These are phyloP conservation scores for Scleropages formosus DNA, from an alignment of 2,797 vertebrate genomes.

Conservation along the genomic window DNA sequence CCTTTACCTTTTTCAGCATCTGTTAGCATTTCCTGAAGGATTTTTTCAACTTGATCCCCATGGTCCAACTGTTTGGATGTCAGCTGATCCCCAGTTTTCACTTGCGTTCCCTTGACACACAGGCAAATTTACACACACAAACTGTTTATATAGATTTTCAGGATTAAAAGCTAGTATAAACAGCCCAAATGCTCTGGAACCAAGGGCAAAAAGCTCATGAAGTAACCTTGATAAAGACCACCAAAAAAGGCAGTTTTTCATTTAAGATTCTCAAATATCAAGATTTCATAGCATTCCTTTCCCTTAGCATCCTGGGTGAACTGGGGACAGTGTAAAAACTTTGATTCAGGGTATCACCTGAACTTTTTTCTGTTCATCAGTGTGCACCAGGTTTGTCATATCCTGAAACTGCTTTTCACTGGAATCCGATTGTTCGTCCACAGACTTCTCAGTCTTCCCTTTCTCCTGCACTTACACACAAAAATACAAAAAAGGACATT, in stretches of 20 bases:
- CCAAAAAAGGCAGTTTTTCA: no score
- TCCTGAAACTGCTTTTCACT: constrained; percentile 58
- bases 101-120: constrained; percentile 51
- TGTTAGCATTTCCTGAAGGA: constrained; percentile 60
- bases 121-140: constrained; percentile 19
- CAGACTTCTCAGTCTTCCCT: constrained; percentile 52
- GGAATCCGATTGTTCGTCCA: constrained; percentile 55
- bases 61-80: constrained; percentile 58
- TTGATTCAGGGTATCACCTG: constrained; percentile 43
- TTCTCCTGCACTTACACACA: constrained; percentile 46
- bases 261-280: no score
- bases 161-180: neutral
- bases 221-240: no score
- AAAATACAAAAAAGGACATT: neutral
- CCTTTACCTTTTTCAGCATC: constrained; percentile 49
- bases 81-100: constrained; percentile 57
- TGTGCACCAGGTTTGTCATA: constrained; percentile 44
- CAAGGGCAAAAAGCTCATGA: no score
- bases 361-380: constrained; percentile 38
- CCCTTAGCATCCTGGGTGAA: neutral
- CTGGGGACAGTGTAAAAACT: no score
- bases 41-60: constrained; percentile 52
- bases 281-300: neutral
- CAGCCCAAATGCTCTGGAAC: no score
- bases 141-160: neutral